Evolutionary conservation across 2,888 invertebrate genomes (phyloP).

Genomic region (Piscicola geometra): DNA sequence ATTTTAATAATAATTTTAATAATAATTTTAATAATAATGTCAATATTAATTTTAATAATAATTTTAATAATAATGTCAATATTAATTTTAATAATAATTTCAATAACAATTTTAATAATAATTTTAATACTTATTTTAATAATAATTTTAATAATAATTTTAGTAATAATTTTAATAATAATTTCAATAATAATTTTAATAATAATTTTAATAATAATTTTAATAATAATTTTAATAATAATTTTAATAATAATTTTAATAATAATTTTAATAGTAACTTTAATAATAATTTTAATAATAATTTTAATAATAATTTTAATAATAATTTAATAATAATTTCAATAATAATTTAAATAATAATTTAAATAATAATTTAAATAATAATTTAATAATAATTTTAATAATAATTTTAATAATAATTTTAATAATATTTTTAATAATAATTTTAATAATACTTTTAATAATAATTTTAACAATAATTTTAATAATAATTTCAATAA

Average conservation of each 20-base stretch:
- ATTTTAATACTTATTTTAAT: background rate
- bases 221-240: background rate
- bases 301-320: too few species aligned
- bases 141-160: background rate
- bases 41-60: background rate
- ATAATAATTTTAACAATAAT: too few species aligned
- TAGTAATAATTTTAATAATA: background rate
- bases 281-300: too few species aligned
- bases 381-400: too few species aligned
- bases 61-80: background rate
- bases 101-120: background rate
- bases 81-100: background rate
- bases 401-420: too few species aligned
- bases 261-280: background rate
- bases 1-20: background rate
- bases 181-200: background rate
- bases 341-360: too few species aligned
- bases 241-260: background rate
- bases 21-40: background rate
- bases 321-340: too few species aligned
- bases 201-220: background rate
- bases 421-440: too few species aligned
- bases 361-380: too few species aligned
- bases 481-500: too few species aligned
- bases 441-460: too few species aligned